Base-by-base conservation (phyloP, 1,140 invertebrate genomes). In the Papilio xuthus region DNA sequence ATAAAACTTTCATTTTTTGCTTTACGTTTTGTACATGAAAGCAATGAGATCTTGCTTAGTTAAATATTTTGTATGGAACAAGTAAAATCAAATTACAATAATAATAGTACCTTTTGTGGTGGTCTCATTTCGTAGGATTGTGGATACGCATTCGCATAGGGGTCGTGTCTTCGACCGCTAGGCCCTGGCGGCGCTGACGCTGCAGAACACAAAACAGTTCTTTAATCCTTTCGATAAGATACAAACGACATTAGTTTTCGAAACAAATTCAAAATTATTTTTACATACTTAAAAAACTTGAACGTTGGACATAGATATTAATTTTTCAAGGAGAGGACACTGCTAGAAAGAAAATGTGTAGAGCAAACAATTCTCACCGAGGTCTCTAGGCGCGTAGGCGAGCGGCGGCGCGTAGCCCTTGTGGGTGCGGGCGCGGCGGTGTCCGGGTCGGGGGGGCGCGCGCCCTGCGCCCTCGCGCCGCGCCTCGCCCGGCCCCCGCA, bases 121-220 rank as follows among this genome's bases (percentile, higher is more conserved):
- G 91, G 88, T 26, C 90, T 91, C 92, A 93, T 91, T 89, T 93
- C 91, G 87, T 92, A 93, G 76, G 90, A 83, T 79, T 90, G 89
- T 78, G 93, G 92, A 88, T 94, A 94, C 32, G 93, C 94, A 81
- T 89, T 88, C 56, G 94, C 94, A 85, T 94, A 94, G 26, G 93
- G 89, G 81, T 94, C 93, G 13, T 82, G 78, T 72, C 93, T 89
- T 3, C 92, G 87, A 3, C 83, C 87, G 81, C 89, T 89, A 20
- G 89, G 88, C 0, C 89, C 87, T 4, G 88, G 81, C 41, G 90
- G 89, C 42, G 91, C 90, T 1, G 89, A 89, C 13, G 89, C 89
- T 90, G 84, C 2, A 80, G 75, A 80, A 47, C 9, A 79, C 47
- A 79, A 10, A 63, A 15, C 47, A 37, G 42, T 44, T 67, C 53